Percentiles rank a stretch among this genome's conserved stretches.
Evolutionary conservation across 2,113 vertebrate species (phyloP).

Genomic region (Bubo bubo): DNA sequence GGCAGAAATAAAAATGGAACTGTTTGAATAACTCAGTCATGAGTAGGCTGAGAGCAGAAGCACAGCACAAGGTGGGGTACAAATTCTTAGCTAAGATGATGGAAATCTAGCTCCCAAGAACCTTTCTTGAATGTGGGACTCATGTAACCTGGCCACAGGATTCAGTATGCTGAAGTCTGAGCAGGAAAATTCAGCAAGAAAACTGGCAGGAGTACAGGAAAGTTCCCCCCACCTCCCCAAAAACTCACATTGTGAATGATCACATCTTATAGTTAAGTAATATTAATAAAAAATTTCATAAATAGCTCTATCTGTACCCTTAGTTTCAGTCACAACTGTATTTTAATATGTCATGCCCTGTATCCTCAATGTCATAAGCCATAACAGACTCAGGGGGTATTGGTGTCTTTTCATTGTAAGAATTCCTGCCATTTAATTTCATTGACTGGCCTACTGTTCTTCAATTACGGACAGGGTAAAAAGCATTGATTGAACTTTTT

Average conservation of each 20-base stretch:
- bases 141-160: fast-evolving
- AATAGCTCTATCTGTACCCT: neutral
- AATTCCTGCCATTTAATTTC: neutral
- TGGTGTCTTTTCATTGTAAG: neutral
- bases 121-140: neutral
- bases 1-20: neutral
- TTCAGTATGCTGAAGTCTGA: neutral
- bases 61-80: neutral
- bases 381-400: no score
- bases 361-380: neutral
- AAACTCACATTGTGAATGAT: neutral
- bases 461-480: neutral
- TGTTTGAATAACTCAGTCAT: neutral
- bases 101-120: neutral
- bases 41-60: neutral
- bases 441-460: neutral
- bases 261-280: neutral
- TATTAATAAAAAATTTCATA: neutral
- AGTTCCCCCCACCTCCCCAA: neutral
- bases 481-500: neutral
- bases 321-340: neutral
- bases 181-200: neutral
- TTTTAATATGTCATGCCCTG: neutral
- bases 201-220: neutral
- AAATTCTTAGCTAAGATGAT: neutral